Conservation (phyloP, 2,797 vertebrate species). For the Oreortyx pictus region DNA sequence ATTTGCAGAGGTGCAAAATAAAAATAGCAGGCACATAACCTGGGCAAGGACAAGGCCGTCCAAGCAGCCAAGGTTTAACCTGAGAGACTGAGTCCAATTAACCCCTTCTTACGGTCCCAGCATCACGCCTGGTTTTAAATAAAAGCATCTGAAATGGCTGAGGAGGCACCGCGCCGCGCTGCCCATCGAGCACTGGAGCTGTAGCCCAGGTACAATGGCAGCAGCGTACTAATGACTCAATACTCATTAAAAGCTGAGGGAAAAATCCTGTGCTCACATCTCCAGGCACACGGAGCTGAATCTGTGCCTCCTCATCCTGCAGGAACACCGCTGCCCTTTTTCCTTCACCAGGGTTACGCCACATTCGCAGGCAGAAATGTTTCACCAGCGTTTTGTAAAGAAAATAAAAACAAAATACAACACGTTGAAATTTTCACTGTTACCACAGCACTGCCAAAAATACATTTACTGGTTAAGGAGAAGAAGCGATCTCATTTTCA, state of each 20-base stretch:
- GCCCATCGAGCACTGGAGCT: neutral
- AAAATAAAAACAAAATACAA: neutral
- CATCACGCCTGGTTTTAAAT: neutral
- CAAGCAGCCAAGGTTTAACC: neutral
- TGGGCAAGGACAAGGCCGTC: neutral
- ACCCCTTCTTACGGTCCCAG: neutral
- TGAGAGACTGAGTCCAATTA: neutral
- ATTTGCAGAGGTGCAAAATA: slow-evolving; percentile 39
- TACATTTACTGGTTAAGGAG: neutral
- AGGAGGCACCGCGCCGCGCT: fast-evolving
- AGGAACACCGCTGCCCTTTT: fast-evolving
- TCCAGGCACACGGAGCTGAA: neutral
- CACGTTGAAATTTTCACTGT: neutral
- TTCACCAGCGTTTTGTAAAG: neutral
- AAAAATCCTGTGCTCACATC: neutral
- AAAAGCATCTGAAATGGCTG: neutral
- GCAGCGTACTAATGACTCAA: neutral
- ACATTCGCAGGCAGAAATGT: neutral
- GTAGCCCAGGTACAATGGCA: neutral
- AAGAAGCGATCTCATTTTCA: neutral
- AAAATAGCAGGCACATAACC: neutral
- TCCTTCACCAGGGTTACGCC: neutral
- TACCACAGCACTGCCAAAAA: neutral
- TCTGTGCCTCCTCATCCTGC: neutral
- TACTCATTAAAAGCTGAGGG: neutral